These are phyloP conservation scores for Ischnus inquisitorius DNA, from an alignment of 2,888 invertebrate species.

Conservation along the genomic window DNA sequence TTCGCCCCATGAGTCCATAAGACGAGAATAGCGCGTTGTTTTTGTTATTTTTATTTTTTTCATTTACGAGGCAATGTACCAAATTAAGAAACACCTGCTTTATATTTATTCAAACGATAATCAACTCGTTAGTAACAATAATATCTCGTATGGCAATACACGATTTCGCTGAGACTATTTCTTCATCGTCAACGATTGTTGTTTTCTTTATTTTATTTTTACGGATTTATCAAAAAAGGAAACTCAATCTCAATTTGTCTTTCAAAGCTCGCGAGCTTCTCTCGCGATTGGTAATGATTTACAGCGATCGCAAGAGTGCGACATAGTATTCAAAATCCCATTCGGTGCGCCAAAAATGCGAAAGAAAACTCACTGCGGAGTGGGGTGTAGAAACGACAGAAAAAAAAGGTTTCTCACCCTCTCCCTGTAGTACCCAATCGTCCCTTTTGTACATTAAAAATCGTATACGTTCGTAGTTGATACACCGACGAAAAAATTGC, in stretches of 20 bases:
- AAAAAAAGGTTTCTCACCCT: constrained; percentile 38
- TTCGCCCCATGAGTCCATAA: constrained; percentile 35
- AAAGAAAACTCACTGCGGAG: constrained; percentile 22
- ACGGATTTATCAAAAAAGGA: not conserved
- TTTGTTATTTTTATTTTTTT: constrained; percentile 7
- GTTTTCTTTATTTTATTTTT: not conserved
- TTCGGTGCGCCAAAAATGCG: constrained; percentile 45
- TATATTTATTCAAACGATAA: constrained; percentile 21
- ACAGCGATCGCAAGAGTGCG: constrained; percentile 53
- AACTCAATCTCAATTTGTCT: not conserved
- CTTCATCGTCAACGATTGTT: not conserved
- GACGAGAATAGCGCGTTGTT: constrained; percentile 26
- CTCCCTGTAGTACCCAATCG: constrained; percentile 63
- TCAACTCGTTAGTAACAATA: constrained; percentile 37
- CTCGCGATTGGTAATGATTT: constrained; percentile 46
- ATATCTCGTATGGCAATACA: constrained; percentile 5
- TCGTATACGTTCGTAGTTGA: constrained; percentile 85
- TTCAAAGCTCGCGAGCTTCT: not conserved
- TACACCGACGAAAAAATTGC: constrained; percentile 82
- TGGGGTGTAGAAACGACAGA: constrained; percentile 49
- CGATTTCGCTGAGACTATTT: not conserved
- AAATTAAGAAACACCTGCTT: constrained; percentile 38
- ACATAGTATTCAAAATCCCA: constrained; percentile 26
- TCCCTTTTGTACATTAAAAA: constrained; percentile 85
- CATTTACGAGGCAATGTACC: constrained; percentile 22